Conservation (phyloP, 2,888 invertebrate genomes). For the Aleiodes alternator region DNA sequence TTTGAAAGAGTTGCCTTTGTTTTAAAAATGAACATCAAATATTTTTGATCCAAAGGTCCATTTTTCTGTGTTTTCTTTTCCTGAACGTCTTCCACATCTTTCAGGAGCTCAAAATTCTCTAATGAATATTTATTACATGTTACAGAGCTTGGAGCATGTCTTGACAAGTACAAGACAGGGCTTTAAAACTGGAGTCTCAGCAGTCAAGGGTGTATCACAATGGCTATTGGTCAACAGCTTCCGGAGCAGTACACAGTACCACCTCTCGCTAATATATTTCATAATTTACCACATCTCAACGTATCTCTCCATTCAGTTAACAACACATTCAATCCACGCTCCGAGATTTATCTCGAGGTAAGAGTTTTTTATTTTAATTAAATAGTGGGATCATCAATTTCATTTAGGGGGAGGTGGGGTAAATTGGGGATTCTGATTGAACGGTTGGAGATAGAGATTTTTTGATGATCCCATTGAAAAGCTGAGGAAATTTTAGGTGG, state of each 20-base stretch:
- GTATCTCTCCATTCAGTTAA: constrained; percentile 93
- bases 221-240: constrained; percentile 73
- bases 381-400: neutral
- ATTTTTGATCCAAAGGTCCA: too few relatives aligned
- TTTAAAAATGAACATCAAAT: too few relatives aligned
- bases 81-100: too few relatives aligned
- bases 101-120: neutral
- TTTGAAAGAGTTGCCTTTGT: too few relatives aligned
- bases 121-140: constrained; percentile 52
- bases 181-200: constrained; percentile 69
- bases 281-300: constrained; percentile 94
- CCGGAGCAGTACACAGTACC: constrained; percentile 88
- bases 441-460: too few relatives aligned
- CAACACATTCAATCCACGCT: constrained; percentile 92
- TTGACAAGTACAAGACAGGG: constrained; percentile 71
- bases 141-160: constrained; percentile 73
- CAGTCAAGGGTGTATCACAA: constrained; percentile 70
- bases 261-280: constrained; percentile 90
- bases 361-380: constrained; percentile 60
- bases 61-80: too few relatives aligned
- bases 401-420: neutral
- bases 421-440: too few relatives aligned
- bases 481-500: too few relatives aligned
- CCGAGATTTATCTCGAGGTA: constrained; percentile 94
- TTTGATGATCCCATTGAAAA: too few relatives aligned